phyloP scores from a whole-genome alignment of 2,888 invertebrate genomes.

The Punctoribates punctum region DNA sequence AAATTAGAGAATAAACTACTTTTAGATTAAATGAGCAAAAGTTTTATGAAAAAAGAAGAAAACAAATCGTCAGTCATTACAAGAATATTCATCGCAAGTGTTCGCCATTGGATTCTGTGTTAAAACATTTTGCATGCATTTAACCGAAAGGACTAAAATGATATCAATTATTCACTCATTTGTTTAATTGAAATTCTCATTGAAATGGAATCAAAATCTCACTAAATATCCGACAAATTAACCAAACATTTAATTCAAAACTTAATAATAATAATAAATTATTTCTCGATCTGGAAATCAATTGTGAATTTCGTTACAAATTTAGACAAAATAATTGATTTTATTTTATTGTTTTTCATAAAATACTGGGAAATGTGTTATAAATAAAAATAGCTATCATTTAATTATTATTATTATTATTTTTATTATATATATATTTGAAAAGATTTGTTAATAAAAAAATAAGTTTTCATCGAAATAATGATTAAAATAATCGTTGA shows the following conservation, averaged over 20 bases:
- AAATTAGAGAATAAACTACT: background rate
- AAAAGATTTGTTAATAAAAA: conserved; percentile 28
- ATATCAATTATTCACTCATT: conserved; percentile 31
- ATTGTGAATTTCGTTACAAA: conserved; percentile 34
- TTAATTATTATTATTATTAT: conserved; percentile 26
- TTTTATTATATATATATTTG: conserved; percentile 18
- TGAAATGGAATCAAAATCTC: conserved; percentile 15
- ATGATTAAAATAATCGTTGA: background rate
- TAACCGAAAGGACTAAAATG: background rate
- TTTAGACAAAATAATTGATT: conserved; percentile 29
- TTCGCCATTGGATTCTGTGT: conserved; percentile 34
- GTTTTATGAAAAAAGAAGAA: background rate
- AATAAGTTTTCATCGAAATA: background rate
- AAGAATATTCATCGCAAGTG: background rate
- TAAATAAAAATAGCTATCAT: conserved; percentile 28
- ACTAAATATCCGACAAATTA: background rate
- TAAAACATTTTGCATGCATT: conserved; percentile 16
- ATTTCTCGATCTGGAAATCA: background rate
- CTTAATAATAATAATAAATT: background rate
- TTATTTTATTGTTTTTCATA: conserved; percentile 28
- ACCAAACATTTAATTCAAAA: background rate
- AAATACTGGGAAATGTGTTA: conserved; percentile 26
- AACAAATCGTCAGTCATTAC: background rate
- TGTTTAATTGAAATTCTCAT: conserved; percentile 17
- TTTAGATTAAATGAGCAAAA: background rate